Evolutionary conservation across 1,140 invertebrate genomes (phyloP).

Genomic region (Drosophila pruinosa): DNA sequence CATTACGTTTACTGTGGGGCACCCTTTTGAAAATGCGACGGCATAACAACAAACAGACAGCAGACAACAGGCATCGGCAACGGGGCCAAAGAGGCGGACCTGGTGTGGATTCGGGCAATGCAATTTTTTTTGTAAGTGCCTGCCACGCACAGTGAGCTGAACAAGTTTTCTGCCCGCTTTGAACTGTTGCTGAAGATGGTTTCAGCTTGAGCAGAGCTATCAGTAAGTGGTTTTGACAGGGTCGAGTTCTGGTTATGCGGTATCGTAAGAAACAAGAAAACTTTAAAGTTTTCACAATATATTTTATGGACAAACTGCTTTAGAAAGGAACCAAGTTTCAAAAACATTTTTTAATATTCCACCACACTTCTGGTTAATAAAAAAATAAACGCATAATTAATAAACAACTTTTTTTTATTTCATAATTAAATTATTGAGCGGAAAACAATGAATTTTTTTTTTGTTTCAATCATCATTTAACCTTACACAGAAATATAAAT

Average conservation of each 20-base stretch:
- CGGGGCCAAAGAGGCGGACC: background rate
- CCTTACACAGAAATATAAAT: too few relatives aligned
- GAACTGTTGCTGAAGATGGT: slow-evolving; percentile 7
- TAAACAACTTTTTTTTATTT: too few relatives aligned
- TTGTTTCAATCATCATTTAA: too few relatives aligned
- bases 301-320: background rate
- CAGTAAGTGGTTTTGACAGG: slow-evolving; percentile 24
- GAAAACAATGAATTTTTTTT: too few relatives aligned
- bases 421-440: too few relatives aligned
- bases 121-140: slow-evolving; percentile 29
- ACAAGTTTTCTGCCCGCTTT: slow-evolving; percentile 16
- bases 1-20: slow-evolving; percentile 66
- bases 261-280: slow-evolving; percentile 20
- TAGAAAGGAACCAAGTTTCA: background rate
- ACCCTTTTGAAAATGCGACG: slow-evolving; percentile 56
- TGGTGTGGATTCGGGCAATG: slow-evolving; percentile 1
- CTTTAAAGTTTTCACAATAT: slow-evolving; percentile 2
- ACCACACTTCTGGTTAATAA: too few relatives aligned
- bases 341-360: too few relatives aligned
- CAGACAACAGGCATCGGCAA: background rate
- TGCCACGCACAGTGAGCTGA: slow-evolving; percentile 25
- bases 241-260: slow-evolving; percentile 35
- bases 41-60: slow-evolving; percentile 43
- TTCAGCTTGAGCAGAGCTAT: background rate
- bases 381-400: too few relatives aligned